A percentile compares a stretch with the other conserved stretches of the same genome.
Evolutionary conservation across 2,888 invertebrate species (phyloP).

Genomic region (Orchesellides sinensis): DNA sequence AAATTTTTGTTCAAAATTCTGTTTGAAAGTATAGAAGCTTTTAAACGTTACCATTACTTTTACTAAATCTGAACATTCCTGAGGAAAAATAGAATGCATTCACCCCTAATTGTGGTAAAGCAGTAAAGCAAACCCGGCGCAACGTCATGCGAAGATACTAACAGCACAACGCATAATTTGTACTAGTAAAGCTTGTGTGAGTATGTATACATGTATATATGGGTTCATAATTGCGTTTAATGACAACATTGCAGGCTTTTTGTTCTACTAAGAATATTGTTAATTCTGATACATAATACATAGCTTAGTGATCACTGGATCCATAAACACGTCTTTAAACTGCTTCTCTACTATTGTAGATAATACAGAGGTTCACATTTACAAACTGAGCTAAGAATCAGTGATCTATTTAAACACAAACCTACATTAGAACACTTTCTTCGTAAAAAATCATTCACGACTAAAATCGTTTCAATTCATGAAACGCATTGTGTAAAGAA

Average conservation of each 20-base stretch:
- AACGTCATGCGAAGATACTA: constrained; percentile 21
- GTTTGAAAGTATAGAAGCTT: too few relatives aligned
- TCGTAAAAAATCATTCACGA: constrained; percentile 46
- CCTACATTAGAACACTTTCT: constrained; percentile 33
- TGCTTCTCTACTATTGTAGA: neutral
- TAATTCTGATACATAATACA: constrained; percentile 12
- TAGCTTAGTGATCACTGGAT: constrained; percentile 13
- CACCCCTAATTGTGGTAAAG: constrained; percentile 15
- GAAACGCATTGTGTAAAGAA: constrained; percentile 37
- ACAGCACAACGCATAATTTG: neutral
- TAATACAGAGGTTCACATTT: neutral
- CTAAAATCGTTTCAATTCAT: constrained; percentile 49
- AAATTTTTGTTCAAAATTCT: too few relatives aligned
- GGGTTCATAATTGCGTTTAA: constrained; percentile 22
- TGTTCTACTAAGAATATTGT: constrained; percentile 11
- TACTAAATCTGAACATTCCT: neutral
- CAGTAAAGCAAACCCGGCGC: too few relatives aligned
- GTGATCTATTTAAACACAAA: constrained; percentile 31
- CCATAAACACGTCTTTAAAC: constrained; percentile 16
- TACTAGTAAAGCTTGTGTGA: constrained; percentile 19
- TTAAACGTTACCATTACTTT: too few relatives aligned
- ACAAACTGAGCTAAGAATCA: constrained; percentile 18
- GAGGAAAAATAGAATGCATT: neutral
- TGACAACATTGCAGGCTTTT: constrained; percentile 14
- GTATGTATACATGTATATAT: too few relatives aligned